Evolutionary conservation across 1,140 invertebrate species (phyloP).

Genomic region (Drosophila albomicans): DNA sequence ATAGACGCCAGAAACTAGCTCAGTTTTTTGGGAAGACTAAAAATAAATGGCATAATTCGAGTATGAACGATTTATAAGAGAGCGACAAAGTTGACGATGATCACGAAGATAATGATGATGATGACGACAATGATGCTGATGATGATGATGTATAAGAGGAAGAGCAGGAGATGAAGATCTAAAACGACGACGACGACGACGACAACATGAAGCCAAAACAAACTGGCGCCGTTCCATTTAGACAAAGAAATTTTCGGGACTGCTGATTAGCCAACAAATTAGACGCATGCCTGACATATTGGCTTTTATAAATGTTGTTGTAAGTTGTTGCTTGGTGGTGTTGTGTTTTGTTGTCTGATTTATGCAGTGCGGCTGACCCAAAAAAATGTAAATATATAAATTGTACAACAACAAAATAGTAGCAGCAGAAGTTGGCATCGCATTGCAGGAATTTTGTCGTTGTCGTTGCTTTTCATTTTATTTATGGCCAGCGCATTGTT

Average conservation of each 20-base stretch:
- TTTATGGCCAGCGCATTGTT: constrained; percentile 39
- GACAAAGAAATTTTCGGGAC: constrained; percentile 46
- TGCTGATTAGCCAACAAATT: constrained; percentile 81
- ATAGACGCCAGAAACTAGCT: constrained; percentile 8
- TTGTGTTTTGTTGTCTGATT: constrained; percentile 53
- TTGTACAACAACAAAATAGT: constrained; percentile 26
- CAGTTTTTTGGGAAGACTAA: constrained; percentile 44
- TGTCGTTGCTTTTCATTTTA: constrained; percentile 50
- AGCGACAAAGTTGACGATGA: constrained; percentile 42
- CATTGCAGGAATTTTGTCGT: constrained; percentile 38
- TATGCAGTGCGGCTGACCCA: constrained; percentile 73
- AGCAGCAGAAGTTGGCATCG: constrained; percentile 13
- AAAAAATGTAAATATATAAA: constrained; percentile 56
- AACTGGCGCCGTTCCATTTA: constrained; percentile 70
- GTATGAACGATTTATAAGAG: constrained; percentile 60
- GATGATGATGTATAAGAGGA: constrained; percentile 1
- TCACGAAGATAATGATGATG: constrained; percentile 24
- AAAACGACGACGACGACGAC: constrained; percentile 20
- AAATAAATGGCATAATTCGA: constrained; percentile 76
- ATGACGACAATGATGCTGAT: constrained; percentile 14
- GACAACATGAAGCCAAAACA: constrained; percentile 24
- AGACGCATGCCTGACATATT: constrained; percentile 74
- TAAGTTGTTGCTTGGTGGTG: constrained; percentile 18
- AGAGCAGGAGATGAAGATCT: constrained; percentile 15
- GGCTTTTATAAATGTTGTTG: constrained; percentile 61